Base-by-base conservation (phyloP, 2,888 invertebrate species). In the Lumbricus terrestris region DNA sequence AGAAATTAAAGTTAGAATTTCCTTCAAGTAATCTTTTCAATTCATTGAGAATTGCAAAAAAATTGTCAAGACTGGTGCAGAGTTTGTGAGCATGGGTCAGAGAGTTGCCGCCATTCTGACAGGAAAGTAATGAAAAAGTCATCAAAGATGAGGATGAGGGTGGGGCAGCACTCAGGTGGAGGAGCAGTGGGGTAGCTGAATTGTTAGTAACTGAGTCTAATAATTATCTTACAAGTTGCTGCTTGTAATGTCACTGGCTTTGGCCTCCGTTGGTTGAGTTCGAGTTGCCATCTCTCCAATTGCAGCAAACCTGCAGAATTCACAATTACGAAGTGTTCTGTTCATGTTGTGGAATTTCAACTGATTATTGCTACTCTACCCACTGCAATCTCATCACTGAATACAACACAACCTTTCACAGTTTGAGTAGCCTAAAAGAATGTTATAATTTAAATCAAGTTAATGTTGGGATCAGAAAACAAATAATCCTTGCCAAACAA, bases 281-380 rank as follows among this genome's bases (percentile, higher is more conserved):
- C 38, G 40, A 33, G 89, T 47, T n/a, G 90, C 89, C n/a, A 89
- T 90, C 40, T 92, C 92, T 35, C 92, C 92, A 89, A 93, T 91
- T 88, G 92, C 91, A 35, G 92, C 92, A 91, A 93, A 85, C 34
- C 85, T 85, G n/a, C 3, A 69, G 69, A 69, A 69, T 69, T 69
- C n/a, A 69, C 69, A 69, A 69, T 69, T n/a, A 69, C 13, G 18
- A 35, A n/a, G n/a, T n/a, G n/a, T n/a, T 16, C 1, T 16, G 6
- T 85, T 85, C 37, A n/a, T 85, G 23, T 5, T 15, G 35, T 33
- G 35, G 85, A 85, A 23, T 34, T 15, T 23, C 16, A 85, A 85
- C 29, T 13, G 35, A 83, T 23, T 23, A 47, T n/a, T n/a, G n/a
- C 8, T 47, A 20, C 23, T 6, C 47, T 47, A 40, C 47, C 23